These are phyloP conservation scores for Thyatira batis DNA, from an alignment of 2,888 invertebrate species.

Conservation along the genomic window DNA sequence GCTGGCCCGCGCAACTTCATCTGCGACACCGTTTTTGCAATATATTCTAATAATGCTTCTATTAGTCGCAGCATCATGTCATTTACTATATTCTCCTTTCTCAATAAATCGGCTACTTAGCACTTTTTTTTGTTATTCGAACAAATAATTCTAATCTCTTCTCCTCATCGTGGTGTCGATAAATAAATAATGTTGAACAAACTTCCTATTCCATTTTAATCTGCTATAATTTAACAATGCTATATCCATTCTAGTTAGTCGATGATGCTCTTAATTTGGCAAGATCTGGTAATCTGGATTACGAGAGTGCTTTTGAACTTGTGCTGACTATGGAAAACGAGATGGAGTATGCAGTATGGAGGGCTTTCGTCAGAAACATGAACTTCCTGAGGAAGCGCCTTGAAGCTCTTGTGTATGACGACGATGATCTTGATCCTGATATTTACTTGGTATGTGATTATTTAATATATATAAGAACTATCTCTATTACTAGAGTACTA, in stretches of 20 bases:
- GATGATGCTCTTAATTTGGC: slow-evolving; percentile 90
- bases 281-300: slow-evolving; percentile 83
- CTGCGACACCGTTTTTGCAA: too few species aligned
- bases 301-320: slow-evolving; percentile 85
- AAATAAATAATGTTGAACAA: too few species aligned
- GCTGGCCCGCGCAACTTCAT: too few species aligned
- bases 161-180: too few species aligned
- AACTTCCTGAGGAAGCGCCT: slow-evolving; percentile 63
- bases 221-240: not conserved
- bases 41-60: slow-evolving; percentile 1
- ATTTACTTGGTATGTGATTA: slow-evolving; percentile 62
- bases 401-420: slow-evolving; percentile 39
- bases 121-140: too few species aligned
- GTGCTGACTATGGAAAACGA: slow-evolving; percentile 87
- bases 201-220: not conserved
- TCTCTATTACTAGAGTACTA: not conserved
- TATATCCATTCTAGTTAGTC: slow-evolving; percentile 77
- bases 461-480: not conserved
- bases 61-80: not conserved
- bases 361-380: slow-evolving; percentile 73
- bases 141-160: too few species aligned
- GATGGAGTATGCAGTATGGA: slow-evolving; percentile 89
- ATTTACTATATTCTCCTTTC: slow-evolving; percentile 6
- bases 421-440: slow-evolving; percentile 60
- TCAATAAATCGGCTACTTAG: too few species aligned